Percentiles rank a stretch among this genome's conserved stretches.
phyloP scores from a whole-genome alignment of 2,888 invertebrate species.

The Bedellia somnulentella region DNA sequence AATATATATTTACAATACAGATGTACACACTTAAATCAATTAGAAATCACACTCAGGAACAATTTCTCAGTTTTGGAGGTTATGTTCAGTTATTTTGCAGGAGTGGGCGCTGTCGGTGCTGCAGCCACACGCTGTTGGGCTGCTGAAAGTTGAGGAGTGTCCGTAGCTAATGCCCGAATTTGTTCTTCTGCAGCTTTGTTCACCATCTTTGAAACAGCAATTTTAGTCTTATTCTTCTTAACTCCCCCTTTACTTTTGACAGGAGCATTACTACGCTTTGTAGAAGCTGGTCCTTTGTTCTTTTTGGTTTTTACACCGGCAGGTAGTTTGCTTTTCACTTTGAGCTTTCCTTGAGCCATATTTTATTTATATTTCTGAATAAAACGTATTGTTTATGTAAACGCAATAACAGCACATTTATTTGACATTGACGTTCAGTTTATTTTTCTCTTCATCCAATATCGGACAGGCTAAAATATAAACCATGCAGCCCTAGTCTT shows the following conservation, averaged over 20 bases:
- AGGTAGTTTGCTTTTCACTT: constrained; percentile 66
- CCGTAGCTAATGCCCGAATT: constrained; percentile 59
- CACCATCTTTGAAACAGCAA: constrained; percentile 68
- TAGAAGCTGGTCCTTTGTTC: constrained; percentile 54
- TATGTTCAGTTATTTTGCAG: constrained; percentile 21
- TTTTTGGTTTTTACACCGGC: constrained; percentile 54
- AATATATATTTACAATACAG: too few species aligned
- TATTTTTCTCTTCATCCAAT: too few species aligned
- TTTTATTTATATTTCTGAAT: too few species aligned
- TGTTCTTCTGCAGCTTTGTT: constrained; percentile 70
- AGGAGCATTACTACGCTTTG: constrained; percentile 66
- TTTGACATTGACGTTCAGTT: too few species aligned
- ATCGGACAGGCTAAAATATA: too few species aligned
- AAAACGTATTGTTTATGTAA: too few species aligned
- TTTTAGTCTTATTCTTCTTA: constrained; percentile 66
- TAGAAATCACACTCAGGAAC: too few species aligned
- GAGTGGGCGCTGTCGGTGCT: constrained; percentile 41
- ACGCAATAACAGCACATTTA: too few species aligned
- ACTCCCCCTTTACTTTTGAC: constrained; percentile 64
- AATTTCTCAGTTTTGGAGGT: constrained; percentile 7
- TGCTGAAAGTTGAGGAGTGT: constrained; percentile 50
- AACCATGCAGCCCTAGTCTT: too few species aligned
- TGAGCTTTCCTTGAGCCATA: constrained; percentile 72
- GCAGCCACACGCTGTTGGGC: constrained; percentile 43
- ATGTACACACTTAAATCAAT: too few species aligned